Base-by-base conservation (phyloP, 2,113 vertebrate genomes). In the Pteruthius melanotis region DNA sequence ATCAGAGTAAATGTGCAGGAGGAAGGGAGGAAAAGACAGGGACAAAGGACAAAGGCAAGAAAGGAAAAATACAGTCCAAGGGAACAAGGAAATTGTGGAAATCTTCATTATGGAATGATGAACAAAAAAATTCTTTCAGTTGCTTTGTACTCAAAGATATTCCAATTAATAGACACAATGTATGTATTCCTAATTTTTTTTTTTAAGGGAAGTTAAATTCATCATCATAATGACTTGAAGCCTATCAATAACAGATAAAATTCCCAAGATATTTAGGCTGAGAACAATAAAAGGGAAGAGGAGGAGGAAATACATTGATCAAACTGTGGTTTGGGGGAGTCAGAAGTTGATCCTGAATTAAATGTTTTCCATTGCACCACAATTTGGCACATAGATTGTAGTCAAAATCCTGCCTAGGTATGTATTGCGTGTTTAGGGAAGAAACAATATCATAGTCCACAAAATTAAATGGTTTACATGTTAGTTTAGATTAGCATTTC, bases 21-120 rank as follows among this genome's bases (percentile, higher is more conserved):
- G 90, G 87, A 65, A 91, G 78, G 78, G 94, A 96, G 57, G 95
- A 56, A 93, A 47, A 95, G 94, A 95, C 82, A 88, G 75, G 75
- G 88, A 94, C 79, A 85, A 95, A 93, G 79, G 65, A 94, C 56
- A 60, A 69, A 91, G 84, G 40, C 44, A 72, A 84, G 82, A 61
- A 76, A 83, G n/a, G n/a, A 50, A 88, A 96, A 92, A 92, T 5
- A 83, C 8, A 6, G 21, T 77, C 42, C 82, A 74, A 83, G 35
- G 33, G 24, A 90, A 76, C 14, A 37, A 77, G 18, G 18, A 89
- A 77, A 87, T 7, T 8, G 45, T 24, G 30, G 53, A 91, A 79
- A 53, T 9, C 18, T 68, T 64, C 22, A 54, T 54, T 65, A 54
- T 0, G 20, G 18, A 76, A 60, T 0, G 0, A 76, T 2, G 2